Conservation (phyloP, 1,140 invertebrate genomes). For the Neodiprion lecontei region DNA sequence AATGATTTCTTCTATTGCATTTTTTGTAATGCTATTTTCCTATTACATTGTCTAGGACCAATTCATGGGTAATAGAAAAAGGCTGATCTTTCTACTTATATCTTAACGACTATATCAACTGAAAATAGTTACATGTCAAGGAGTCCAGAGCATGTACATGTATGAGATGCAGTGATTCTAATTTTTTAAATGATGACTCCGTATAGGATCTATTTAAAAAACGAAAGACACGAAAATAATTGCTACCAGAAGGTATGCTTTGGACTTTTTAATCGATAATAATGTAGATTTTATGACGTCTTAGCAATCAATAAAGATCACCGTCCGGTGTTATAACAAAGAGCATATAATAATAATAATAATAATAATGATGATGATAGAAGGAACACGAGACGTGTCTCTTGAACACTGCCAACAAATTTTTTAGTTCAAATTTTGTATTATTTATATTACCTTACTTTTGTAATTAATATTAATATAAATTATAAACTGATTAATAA, state of each 20-base stretch:
- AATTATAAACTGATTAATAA: slow-evolving; percentile 6
- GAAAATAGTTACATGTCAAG: background rate
- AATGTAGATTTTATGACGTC: background rate
- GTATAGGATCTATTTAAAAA: background rate
- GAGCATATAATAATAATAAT: slow-evolving; percentile 29
- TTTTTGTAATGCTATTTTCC: slow-evolving; percentile 20
- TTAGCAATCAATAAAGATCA: slow-evolving; percentile 19
- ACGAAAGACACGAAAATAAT: background rate
- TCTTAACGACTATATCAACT: slow-evolving; percentile 5
- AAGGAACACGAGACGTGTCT: slow-evolving; percentile 26
- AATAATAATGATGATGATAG: slow-evolving; percentile 29
- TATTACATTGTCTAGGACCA: slow-evolving; percentile 29
- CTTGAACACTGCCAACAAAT: slow-evolving; percentile 49
- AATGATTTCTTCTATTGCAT: slow-evolving; percentile 25
- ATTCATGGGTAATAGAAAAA: slow-evolving; percentile 41
- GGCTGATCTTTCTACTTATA: slow-evolving; percentile 37
- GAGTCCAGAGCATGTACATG: slow-evolving; percentile 8
- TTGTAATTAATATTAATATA: slow-evolving; percentile 25
- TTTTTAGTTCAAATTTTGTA: slow-evolving; percentile 44
- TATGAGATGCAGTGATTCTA: background rate
- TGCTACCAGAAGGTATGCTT: background rate
- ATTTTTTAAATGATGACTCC: background rate
- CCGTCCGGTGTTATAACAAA: slow-evolving; percentile 29
- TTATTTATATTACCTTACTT: slow-evolving; percentile 38
- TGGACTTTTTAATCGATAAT: background rate